Base-by-base conservation (phyloP, 2,797 vertebrate species). In the Dryobates pubescens region DNA sequence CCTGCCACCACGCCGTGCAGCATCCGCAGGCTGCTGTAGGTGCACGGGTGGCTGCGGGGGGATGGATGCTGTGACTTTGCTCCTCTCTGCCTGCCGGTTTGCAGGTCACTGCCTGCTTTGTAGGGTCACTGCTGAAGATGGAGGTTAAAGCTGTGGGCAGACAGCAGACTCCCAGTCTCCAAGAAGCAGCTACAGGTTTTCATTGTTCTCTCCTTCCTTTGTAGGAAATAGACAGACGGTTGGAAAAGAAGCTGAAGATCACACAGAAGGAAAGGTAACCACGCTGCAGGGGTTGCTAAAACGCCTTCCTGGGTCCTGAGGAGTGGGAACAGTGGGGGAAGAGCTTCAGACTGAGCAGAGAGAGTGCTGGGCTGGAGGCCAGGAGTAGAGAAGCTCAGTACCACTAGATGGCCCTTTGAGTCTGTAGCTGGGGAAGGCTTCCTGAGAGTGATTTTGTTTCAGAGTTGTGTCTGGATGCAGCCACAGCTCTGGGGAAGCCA, bases 151-250 rank as follows among this genome's bases (percentile, higher is more conserved):
- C 2, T 3, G 7, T 14, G 43, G 2, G 4, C 17, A 8, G 67
- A 6, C 17, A 27, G 26, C 54, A n/a, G 70, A 23, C 23, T 53
- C 53, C 0, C 17, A 0, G 3, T 26, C 45, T 61, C 54, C 6
- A 1, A 22, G 38, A 6, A 0, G 2, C 82, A 22, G n/a, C 36
- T 24, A 61, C 2, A 13, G 6, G 17, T 5, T 45, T 62, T 69
- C 6, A 24, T n/a, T 82, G 59, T 32, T 13, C 3, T 80, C 30
- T 62, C 41, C 11, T 86, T 94, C 34, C 69, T 70, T 90, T 94
- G 38, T 95, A 99, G 99, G 99, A 99, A 98, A 99, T 99, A 98
- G 99, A 99, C 96, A 98, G 98, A 97, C 98, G 98, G 94, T 97
- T 99, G 96, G 99, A 99, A 95, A 99, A 99, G 98, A 99, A 99